A percentile compares a stretch with the other conserved stretches of the same genome.
phyloP scores from a whole-genome alignment of 2,888 invertebrate species.

The Leucophora obtusa region DNA sequence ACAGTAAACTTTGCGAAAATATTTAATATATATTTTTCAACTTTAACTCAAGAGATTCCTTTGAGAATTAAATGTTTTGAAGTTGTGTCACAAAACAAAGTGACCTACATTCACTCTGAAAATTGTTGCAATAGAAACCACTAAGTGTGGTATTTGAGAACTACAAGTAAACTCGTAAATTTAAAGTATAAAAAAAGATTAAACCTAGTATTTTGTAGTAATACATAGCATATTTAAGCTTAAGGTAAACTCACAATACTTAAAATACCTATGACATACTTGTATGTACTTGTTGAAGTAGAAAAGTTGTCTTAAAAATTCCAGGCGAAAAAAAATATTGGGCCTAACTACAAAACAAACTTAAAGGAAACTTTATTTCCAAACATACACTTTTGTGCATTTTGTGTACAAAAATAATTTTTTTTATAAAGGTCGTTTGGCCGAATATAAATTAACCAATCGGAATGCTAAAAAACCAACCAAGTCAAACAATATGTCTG shows the following conservation, averaged over 20 bases:
- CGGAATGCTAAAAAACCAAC: too few relatives aligned
- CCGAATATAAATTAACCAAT: too few relatives aligned
- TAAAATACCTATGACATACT: slow-evolving; percentile 38
- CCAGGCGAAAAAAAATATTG: background rate
- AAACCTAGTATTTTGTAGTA: background rate
- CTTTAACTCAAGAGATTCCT: background rate
- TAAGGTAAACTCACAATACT: slow-evolving; percentile 38
- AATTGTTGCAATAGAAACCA: slow-evolving; percentile 34
- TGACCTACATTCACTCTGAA: slow-evolving; percentile 40
- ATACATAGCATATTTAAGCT: slow-evolving; percentile 22
- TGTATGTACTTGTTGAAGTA: slow-evolving; percentile 30
- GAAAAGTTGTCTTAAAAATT: slow-evolving; percentile 22
- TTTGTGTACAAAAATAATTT: too few relatives aligned
- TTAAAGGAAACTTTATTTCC: too few relatives aligned
- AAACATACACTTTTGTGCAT: too few relatives aligned
- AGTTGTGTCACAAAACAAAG: slow-evolving; percentile 3
- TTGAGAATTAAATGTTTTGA: slow-evolving; percentile 11
- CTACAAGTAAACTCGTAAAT: slow-evolving; percentile 27
- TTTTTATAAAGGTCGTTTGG: too few relatives aligned
- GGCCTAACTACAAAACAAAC: too few relatives aligned
- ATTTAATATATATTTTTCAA: background rate
- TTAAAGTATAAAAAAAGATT: background rate
- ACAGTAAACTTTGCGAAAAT: too few relatives aligned
- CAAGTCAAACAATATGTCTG: too few relatives aligned
- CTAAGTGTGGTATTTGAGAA: slow-evolving; percentile 30